These are phyloP conservation scores for Corapipo altera DNA, from an alignment of 2,113 vertebrate genomes.

Conservation along the genomic window DNA sequence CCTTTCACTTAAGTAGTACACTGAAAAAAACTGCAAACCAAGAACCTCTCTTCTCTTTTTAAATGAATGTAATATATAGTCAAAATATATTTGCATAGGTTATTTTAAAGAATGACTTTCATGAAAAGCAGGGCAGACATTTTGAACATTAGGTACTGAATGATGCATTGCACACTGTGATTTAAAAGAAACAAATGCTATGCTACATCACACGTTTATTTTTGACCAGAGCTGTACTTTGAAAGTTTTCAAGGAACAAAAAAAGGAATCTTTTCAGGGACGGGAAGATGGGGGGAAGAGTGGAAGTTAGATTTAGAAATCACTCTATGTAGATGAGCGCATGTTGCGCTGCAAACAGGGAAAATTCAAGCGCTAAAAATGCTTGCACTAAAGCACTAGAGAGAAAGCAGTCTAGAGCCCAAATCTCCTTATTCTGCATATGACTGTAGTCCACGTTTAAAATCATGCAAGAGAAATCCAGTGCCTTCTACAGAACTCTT, in stretches of 20 bases:
- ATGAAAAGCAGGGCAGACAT: slow-evolving; percentile 62
- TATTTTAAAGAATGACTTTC: slow-evolving; percentile 53
- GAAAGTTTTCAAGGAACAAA: slow-evolving; percentile 71
- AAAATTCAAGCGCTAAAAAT: slow-evolving; percentile 14
- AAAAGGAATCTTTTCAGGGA: slow-evolving; percentile 42
- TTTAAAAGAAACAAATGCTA: slow-evolving; percentile 70
- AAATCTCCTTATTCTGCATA: slow-evolving; percentile 60
- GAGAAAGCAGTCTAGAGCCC: slow-evolving; percentile 36
- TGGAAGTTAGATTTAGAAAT: slow-evolving; percentile 4
- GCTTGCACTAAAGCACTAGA: slow-evolving; percentile 41
- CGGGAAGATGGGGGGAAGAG: background rate
- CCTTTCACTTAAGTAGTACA: slow-evolving; percentile 73
- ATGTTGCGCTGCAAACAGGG: background rate
- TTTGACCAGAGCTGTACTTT: slow-evolving; percentile 74
- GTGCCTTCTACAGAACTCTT: slow-evolving; percentile 81
- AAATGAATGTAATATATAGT: slow-evolving; percentile 72
- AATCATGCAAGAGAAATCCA: slow-evolving; percentile 74
- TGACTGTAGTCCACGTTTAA: slow-evolving; percentile 58
- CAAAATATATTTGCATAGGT: slow-evolving; percentile 54
- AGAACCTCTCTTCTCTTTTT: slow-evolving; percentile 68
- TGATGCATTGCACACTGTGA: slow-evolving; percentile 81
- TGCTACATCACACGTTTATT: slow-evolving; percentile 74
- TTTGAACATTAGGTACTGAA: slow-evolving; percentile 65
- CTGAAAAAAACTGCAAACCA: slow-evolving; percentile 43
- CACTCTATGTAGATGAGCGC: background rate